These are phyloP conservation scores for Drepana arcuata DNA, from an alignment of 1,140 invertebrate genomes.

Conservation along the genomic window DNA sequence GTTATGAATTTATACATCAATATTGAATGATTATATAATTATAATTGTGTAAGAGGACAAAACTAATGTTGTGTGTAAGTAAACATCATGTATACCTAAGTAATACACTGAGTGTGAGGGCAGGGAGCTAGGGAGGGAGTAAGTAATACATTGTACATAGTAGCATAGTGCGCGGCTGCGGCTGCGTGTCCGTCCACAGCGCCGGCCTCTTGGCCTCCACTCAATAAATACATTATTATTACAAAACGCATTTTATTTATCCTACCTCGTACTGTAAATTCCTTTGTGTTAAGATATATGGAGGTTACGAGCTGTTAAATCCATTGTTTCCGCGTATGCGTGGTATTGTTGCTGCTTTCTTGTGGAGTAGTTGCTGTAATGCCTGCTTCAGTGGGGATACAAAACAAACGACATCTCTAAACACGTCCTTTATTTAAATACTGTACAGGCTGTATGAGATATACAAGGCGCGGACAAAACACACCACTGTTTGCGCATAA, in stretches of 20 bases:
- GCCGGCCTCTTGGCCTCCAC: conserved; percentile 24
- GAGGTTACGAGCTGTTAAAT: too few relatives aligned
- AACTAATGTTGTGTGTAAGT: too few relatives aligned
- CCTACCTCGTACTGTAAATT: too few relatives aligned
- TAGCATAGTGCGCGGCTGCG: conserved; percentile 1
- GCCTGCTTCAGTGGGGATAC: neutral
- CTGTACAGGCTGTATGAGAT: conserved; percentile 52
- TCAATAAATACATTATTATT: conserved; percentile 29
- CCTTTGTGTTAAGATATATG: too few relatives aligned
- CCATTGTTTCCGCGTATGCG: too few relatives aligned
- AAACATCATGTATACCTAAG: too few relatives aligned
- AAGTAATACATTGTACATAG: conserved; percentile 1
- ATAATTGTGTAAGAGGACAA: too few relatives aligned
- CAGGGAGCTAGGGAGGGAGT: too few relatives aligned
- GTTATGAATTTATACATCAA: too few relatives aligned
- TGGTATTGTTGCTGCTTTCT: neutral
- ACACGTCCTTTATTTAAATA: conserved; percentile 63
- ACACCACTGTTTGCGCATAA: conserved; percentile 1
- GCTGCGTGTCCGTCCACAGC: conserved; percentile 4
- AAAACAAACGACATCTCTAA: conserved; percentile 36
- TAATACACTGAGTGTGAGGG: too few relatives aligned
- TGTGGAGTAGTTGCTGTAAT: neutral
- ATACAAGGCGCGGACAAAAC: conserved; percentile 20
- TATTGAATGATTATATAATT: too few relatives aligned
- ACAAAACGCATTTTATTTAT: conserved; percentile 3